Evolutionary conservation across 2,888 invertebrate species (phyloP).

Genomic region (Dasysyrphus tricinctus): DNA sequence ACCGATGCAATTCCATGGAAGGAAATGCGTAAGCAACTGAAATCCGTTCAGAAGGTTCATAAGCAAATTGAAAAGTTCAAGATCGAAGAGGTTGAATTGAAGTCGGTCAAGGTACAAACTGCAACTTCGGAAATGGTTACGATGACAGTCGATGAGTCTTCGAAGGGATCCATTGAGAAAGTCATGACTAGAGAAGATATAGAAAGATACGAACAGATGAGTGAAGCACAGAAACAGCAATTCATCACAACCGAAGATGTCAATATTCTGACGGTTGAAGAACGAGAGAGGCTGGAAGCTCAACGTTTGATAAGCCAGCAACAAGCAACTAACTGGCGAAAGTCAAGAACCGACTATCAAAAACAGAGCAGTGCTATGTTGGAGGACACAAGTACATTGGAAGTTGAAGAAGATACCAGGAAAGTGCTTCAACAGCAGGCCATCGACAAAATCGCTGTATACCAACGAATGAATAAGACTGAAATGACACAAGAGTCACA

Average conservation of each 20-base stretch:
- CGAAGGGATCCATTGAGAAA: constrained; percentile 80
- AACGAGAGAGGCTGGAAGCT: constrained; percentile 80
- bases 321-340: constrained; percentile 81
- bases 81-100: constrained; percentile 83
- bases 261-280: constrained; percentile 81
- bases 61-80: constrained; percentile 83
- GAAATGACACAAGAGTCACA: constrained; percentile 71
- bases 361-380: constrained; percentile 78
- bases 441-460: constrained; percentile 78
- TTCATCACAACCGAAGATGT: constrained; percentile 81
- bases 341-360: constrained; percentile 77
- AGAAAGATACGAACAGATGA: constrained; percentile 79
- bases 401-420: constrained; percentile 76
- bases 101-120: constrained; percentile 81
- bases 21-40: constrained; percentile 82
- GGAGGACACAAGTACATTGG: constrained; percentile 77
- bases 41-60: constrained; percentile 82
- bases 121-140: constrained; percentile 86
- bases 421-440: constrained; percentile 79
- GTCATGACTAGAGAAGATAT: constrained; percentile 80
- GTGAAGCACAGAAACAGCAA: constrained; percentile 79
- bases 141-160: constrained; percentile 83
- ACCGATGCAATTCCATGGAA: constrained; percentile 82
- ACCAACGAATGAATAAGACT: constrained; percentile 59
- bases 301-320: constrained; percentile 80